These are phyloP conservation scores for Drosophila leonis DNA, from an alignment of 2,888 invertebrate genomes.

Conservation along the genomic window DNA sequence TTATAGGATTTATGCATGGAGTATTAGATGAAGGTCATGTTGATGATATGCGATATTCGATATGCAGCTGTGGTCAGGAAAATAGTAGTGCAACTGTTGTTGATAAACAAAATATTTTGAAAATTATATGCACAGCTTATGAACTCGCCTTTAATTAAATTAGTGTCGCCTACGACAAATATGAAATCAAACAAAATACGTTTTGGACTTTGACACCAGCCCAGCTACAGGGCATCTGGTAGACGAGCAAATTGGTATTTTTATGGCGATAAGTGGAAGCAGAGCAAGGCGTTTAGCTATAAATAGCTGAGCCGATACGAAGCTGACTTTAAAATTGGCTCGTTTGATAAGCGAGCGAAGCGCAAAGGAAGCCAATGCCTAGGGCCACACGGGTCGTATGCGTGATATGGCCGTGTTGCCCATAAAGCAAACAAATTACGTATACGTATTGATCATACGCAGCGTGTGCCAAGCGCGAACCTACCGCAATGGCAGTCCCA, in stretches of 20 bases:
- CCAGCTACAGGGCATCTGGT: slow-evolving; percentile 3
- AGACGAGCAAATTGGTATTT: slow-evolving; percentile 5
- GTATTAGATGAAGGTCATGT: not conserved
- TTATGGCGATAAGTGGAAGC: not conserved
- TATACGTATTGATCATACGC: slow-evolving; percentile 56
- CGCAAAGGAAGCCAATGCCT: slow-evolving; percentile 14
- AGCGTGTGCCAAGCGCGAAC: slow-evolving; percentile 53
- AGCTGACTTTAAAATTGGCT: slow-evolving; percentile 29
- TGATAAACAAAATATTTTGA: no score
- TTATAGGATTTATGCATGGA: not conserved
- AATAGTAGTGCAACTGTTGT: no score
- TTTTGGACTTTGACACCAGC: not conserved
- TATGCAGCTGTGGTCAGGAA: no score
- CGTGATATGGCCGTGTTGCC: slow-evolving; percentile 25
- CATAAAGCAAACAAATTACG: not conserved
- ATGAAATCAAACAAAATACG: not conserved
- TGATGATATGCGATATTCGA: not conserved
- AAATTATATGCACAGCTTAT: not conserved
- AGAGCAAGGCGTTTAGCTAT: slow-evolving; percentile 31
- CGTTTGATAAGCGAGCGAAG: slow-evolving; percentile 26
- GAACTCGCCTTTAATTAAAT: not conserved
- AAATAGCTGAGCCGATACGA: slow-evolving; percentile 47
- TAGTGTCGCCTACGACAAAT: not conserved
- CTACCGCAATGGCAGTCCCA: slow-evolving; percentile 63
- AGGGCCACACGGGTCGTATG: slow-evolving; percentile 35